Evolutionary conservation across 2,113 vertebrate genomes (phyloP).

Genomic region (Erinaceus europaeus): DNA sequence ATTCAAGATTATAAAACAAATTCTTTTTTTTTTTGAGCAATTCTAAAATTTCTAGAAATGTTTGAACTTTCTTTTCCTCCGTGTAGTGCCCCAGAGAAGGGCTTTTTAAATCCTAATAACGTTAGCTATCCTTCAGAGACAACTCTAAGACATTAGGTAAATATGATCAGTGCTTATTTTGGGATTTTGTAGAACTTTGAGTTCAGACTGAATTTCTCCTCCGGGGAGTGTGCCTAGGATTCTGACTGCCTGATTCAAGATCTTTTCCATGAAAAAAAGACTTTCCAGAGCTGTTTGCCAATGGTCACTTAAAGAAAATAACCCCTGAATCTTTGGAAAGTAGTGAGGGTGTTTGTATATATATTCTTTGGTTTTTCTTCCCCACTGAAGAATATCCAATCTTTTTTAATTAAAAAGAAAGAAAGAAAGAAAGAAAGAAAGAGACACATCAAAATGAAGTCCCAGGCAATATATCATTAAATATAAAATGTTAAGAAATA

Average conservation of each 20-base stretch:
- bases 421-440: not conserved
- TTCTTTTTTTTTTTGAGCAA: not conserved
- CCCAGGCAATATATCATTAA: not conserved
- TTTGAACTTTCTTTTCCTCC: not conserved
- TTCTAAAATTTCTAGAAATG: not conserved
- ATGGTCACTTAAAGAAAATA: not conserved
- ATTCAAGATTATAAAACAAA: not conserved
- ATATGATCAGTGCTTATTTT: not conserved
- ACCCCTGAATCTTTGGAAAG: not conserved
- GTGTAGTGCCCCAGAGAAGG: not conserved
- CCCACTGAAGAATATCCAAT: not conserved
- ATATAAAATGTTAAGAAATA: slow-evolving; percentile 29
- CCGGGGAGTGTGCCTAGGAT: rapidly evolving
- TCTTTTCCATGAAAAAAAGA: not conserved
- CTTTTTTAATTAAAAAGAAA: not conserved
- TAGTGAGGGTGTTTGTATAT: too few relatives aligned
- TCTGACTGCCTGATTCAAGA: not conserved
- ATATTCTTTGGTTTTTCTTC: not conserved
- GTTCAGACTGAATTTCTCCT: not conserved
- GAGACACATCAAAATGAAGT: not conserved
- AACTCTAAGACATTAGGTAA: too few relatives aligned
- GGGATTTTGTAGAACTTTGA: not conserved
- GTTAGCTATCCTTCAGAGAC: not conserved
- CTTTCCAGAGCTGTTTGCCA: too few relatives aligned
- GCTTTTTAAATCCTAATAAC: not conserved